Conservation (phyloP, 2,113 vertebrate genomes). For the Epinephelus cyanopodus region DNA sequence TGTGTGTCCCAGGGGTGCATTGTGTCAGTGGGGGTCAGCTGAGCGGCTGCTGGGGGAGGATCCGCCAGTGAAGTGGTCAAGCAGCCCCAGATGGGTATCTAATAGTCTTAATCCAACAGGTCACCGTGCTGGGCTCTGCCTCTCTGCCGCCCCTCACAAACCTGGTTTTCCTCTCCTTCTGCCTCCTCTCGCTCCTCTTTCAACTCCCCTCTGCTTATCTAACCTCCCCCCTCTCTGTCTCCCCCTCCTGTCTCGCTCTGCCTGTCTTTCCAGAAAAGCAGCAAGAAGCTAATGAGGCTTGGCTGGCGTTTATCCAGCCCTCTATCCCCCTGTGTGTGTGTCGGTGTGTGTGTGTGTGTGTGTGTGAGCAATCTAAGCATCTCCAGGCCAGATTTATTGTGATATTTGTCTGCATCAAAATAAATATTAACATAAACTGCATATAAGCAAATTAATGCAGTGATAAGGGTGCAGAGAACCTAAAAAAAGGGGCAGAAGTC, state of each 20-base stretch:
- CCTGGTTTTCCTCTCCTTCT: conserved; percentile 70
- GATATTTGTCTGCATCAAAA: conserved; percentile 58
- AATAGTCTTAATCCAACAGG: conserved; percentile 84
- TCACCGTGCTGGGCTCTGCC: conserved; percentile 64
- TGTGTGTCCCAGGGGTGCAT: conserved; percentile 57
- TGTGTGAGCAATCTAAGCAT: conserved; percentile 27
- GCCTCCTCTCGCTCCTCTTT: conserved; percentile 69
- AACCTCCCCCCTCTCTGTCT: conserved; percentile 54
- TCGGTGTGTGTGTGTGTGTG: conserved; percentile 32
- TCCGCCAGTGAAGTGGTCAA: conserved; percentile 79
- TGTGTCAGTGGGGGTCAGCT: conserved; percentile 68
- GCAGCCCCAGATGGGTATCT: conserved; percentile 83
- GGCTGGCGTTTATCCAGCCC: conserved; percentile 82
- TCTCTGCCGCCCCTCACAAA: conserved; percentile 38
- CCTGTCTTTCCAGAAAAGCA: conserved; percentile 78
- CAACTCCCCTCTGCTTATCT: conserved; percentile 77
- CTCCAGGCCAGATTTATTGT: conserved; percentile 40
- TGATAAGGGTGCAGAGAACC: conserved; percentile 1
- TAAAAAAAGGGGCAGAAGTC: neutral
- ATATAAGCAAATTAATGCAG: conserved; percentile 2
- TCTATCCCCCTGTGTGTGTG: conserved; percentile 59
- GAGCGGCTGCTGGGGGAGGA: conserved; percentile 78
- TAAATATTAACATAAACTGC: conserved; percentile 38
- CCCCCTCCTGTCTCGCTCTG: conserved; percentile 67
- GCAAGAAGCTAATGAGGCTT: conserved; percentile 82